These are phyloP conservation scores for Chlamydotis undulata DNA, from an alignment of 2,113 vertebrate species.

Conservation along the genomic window DNA sequence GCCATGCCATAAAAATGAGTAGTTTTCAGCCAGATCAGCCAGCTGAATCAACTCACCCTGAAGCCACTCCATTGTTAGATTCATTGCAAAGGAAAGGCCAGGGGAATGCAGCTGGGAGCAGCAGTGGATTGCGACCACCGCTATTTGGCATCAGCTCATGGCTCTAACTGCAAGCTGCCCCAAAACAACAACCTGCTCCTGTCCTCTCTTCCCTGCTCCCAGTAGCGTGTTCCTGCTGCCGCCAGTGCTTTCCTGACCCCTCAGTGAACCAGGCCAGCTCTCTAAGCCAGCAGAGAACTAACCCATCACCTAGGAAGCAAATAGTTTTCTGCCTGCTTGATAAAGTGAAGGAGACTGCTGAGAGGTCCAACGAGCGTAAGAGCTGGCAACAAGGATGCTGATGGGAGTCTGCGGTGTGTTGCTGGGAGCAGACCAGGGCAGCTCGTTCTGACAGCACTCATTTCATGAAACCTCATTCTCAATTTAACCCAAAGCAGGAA, in stretches of 20 bases:
- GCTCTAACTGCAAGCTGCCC: not conserved
- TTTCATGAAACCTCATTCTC: not conserved
- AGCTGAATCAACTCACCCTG: not conserved
- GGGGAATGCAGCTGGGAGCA: not conserved
- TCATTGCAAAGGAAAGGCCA: not conserved
- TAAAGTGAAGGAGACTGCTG: not conserved
- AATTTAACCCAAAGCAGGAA: not conserved
- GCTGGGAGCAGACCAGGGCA: not conserved
- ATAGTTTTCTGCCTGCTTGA: not conserved
- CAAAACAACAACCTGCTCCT: not conserved
- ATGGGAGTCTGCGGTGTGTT: not conserved
- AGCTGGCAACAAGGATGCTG: not conserved
- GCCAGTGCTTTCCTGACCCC: not conserved
- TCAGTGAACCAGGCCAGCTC: not conserved
- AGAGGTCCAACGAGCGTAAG: fast-evolving
- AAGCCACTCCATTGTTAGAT: not conserved
- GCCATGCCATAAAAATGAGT: not conserved
- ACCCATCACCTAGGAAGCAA: not conserved
- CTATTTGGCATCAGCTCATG: not conserved
- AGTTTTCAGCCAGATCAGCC: not conserved
- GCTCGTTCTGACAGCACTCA: not conserved
- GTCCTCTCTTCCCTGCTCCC: not conserved
- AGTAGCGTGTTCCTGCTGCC: not conserved
- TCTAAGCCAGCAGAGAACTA: not conserved
- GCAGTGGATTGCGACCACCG: fast-evolving